These are phyloP conservation scores for Eupleurogrammus muticus DNA, from an alignment of 2,797 vertebrate genomes.

Conservation along the genomic window DNA sequence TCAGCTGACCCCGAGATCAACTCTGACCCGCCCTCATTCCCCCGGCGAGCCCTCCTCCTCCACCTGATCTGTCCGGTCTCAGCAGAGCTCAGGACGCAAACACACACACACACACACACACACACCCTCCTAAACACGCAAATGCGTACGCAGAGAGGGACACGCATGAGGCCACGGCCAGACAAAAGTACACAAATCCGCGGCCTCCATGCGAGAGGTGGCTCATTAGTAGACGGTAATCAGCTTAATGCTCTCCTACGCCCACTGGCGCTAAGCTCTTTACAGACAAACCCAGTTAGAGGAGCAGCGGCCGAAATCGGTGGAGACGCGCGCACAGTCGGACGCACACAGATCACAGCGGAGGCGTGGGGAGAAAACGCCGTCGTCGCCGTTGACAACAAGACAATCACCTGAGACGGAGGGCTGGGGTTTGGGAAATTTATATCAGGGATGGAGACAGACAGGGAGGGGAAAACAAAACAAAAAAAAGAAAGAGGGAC, in stretches of 20 bases:
- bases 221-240: conserved; percentile 81
- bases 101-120: conserved; percentile 5
- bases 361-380: conserved; percentile 40
- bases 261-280: conserved; percentile 79
- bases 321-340: conserved; percentile 40
- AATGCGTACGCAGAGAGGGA: conserved; percentile 22
- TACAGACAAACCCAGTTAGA: conserved; percentile 78
- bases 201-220: conserved; percentile 63
- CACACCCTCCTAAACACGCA: not conserved
- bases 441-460: conserved; percentile 20
- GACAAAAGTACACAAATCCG: conserved; percentile 8
- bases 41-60: conserved; percentile 5
- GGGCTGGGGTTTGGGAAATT: conserved; percentile 23
- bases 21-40: conserved; percentile 50
- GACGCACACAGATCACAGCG: conserved; percentile 35
- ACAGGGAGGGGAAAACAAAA: not conserved
- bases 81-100: not conserved
- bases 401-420: conserved; percentile 48
- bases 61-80: conserved; percentile 35
- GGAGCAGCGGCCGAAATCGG: conserved; percentile 49
- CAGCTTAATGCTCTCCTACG: conserved; percentile 75
- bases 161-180: conserved; percentile 45
- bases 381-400: conserved; percentile 38
- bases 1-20: conserved; percentile 36
- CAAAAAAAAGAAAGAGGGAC: not conserved